Conservation (phyloP, 1,140 invertebrate genomes). For the Cecropterus lyciades region DNA sequence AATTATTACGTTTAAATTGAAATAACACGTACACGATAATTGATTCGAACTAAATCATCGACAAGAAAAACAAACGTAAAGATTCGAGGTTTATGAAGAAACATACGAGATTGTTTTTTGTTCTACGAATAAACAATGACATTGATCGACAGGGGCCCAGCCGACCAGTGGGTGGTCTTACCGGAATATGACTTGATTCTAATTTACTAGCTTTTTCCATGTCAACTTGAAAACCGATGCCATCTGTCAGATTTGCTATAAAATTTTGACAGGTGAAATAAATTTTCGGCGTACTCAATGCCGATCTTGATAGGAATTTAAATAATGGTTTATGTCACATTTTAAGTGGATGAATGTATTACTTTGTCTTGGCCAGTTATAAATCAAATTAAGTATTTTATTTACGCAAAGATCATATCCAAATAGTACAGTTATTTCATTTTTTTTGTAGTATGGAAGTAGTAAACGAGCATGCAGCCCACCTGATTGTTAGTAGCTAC, state of each 20-base stretch:
- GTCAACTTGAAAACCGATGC: constrained; percentile 28
- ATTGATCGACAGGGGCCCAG: constrained; percentile 64
- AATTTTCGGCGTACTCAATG: constrained; percentile 24
- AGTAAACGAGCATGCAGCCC: too few relatives aligned
- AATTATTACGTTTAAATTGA: too few relatives aligned
- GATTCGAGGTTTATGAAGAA: constrained; percentile 42
- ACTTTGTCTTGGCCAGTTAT: neutral
- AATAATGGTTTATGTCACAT: constrained; percentile 12
- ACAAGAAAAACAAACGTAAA: neutral
- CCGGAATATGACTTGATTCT: constrained; percentile 50
- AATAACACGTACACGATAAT: too few relatives aligned
- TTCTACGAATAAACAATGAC: constrained; percentile 63
- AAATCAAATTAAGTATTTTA: neutral
- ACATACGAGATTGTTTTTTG: constrained; percentile 53
- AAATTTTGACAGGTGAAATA: constrained; percentile 36
- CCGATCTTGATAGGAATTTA: constrained; percentile 26
- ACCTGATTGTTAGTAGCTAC: too few relatives aligned
- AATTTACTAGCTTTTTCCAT: constrained; percentile 48
- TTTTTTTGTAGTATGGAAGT: too few relatives aligned
- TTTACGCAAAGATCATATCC: neutral
- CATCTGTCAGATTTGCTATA: constrained; percentile 31
- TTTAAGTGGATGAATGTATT: neutral
- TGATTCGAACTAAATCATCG: too few relatives aligned
- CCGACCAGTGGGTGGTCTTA: constrained; percentile 56
- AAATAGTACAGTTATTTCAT: too few relatives aligned